Evolutionary conservation across 92 coral and sea anemone genomes (phyloP).

Genomic region (Zoanthus solanderi): DNA sequence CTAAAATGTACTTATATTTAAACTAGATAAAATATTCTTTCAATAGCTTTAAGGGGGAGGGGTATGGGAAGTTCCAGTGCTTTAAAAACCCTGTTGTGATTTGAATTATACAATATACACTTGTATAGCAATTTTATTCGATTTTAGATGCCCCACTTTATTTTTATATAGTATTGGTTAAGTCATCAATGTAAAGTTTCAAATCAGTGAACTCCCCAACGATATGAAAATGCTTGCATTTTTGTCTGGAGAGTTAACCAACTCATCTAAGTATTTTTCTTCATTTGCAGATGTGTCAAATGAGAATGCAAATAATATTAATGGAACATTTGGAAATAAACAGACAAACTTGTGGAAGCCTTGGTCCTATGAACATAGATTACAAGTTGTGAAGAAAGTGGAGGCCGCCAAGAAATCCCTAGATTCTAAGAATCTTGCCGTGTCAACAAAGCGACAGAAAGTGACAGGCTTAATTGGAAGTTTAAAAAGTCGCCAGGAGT

Average conservation of each 20-base stretch:
- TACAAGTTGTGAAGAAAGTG: slow-evolving; percentile 55
- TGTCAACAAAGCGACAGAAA: slow-evolving; percentile 19
- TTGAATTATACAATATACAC: background rate
- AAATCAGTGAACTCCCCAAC: slow-evolving; percentile 46
- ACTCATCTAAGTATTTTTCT: slow-evolving; percentile 73
- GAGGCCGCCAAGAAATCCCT: slow-evolving; percentile 39
- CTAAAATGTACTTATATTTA: background rate
- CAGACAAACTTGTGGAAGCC: slow-evolving; percentile 53
- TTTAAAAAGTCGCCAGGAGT: slow-evolving; percentile 40
- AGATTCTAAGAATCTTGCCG: background rate
- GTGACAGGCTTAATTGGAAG: slow-evolving; percentile 43
- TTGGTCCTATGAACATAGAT: slow-evolving; percentile 44
- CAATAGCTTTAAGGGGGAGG: background rate
- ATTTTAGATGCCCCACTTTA: background rate
- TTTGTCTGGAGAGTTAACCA: slow-evolving; percentile 42
- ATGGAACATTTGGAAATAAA: slow-evolving; percentile 44
- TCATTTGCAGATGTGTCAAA: slow-evolving; percentile 77
- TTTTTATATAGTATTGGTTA: background rate
- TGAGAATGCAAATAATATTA: slow-evolving; percentile 14
- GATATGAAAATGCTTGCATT: slow-evolving; percentile 67
- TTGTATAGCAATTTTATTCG: background rate
- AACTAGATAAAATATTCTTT: background rate
- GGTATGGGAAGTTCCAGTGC: background rate
- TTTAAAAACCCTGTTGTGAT: background rate
- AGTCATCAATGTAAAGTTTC: slow-evolving; percentile 37